Conservation (phyloP, 2,113 vertebrate species). For the Nymphicus hollandicus region DNA sequence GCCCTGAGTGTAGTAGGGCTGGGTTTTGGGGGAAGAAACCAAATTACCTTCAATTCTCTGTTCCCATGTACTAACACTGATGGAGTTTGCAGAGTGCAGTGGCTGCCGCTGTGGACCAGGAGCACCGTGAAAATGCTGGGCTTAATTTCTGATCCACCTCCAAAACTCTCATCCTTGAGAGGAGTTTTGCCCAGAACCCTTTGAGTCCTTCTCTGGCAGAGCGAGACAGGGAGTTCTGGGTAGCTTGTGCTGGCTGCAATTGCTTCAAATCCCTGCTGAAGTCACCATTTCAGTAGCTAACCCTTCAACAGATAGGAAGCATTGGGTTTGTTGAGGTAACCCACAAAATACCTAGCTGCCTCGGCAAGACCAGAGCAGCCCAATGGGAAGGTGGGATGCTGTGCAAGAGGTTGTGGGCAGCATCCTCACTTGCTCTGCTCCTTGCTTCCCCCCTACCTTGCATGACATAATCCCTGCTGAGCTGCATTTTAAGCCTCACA, state of each 20-base stretch:
- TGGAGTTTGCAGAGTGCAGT: fast-evolving
- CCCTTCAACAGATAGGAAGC: neutral
- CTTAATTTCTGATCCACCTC: neutral
- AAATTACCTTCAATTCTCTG: neutral
- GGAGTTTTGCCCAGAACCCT: neutral
- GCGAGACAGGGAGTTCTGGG: fast-evolving
- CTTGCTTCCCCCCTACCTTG: fast-evolving
- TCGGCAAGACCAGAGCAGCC: neutral
- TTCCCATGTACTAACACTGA: fast-evolving
- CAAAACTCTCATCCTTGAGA: neutral
- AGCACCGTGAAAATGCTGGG: neutral
- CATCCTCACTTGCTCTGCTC: neutral
- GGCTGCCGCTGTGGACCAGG: fast-evolving
- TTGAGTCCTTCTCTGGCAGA: neutral
- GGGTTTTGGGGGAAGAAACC: neutral
- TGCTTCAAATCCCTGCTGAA: neutral
- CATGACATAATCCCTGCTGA: neutral
- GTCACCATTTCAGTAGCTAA: fast-evolving
- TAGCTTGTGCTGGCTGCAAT: neutral
- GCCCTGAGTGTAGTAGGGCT: neutral
- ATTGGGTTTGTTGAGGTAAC: neutral
- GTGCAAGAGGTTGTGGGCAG: neutral
- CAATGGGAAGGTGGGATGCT: fast-evolving
- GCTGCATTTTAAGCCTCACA: neutral
- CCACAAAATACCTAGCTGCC: neutral